Conservation (phyloP, 2,113 vertebrate species). For the Garra rufa region DNA sequence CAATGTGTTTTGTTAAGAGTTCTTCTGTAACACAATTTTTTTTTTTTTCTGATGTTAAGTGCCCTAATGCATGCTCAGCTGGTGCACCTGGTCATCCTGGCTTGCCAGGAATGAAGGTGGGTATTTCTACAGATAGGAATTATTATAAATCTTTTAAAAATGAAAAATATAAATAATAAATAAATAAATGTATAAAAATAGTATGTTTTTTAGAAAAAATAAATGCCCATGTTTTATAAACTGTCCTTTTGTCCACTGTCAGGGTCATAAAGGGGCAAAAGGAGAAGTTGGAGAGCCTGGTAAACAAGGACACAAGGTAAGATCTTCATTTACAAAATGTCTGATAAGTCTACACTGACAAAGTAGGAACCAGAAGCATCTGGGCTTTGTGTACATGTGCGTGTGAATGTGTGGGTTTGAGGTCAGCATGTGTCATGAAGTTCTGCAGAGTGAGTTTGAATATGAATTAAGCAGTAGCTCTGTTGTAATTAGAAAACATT, state of each 20-base stretch:
- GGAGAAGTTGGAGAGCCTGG: constrained; percentile 94
- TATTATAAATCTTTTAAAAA: too few relatives aligned
- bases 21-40: too few relatives aligned
- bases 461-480: constrained; percentile 4
- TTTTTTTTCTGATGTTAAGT: constrained; percentile 76
- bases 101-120: constrained; percentile 95
- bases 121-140: constrained; percentile 30
- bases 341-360: neutral
- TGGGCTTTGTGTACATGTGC: neutral
- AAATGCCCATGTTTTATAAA: neutral
- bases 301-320: constrained; percentile 98
- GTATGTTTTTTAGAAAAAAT: too few relatives aligned
- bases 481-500: constrained; percentile 19
- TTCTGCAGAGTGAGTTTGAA: neutral
- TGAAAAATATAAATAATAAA: neutral
- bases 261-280: constrained; percentile 97
- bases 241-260: constrained; percentile 41
- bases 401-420: constrained; percentile 1
- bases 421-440: neutral
- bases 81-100: constrained; percentile 90
- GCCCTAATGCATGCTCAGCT: constrained; percentile 87
- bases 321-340: neutral
- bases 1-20: neutral
- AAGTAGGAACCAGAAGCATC: neutral
- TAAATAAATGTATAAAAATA: too few relatives aligned